Evolutionary conservation across 2,888 invertebrate species (phyloP).

Genomic region (Pollenia griseotomentosa): DNA sequence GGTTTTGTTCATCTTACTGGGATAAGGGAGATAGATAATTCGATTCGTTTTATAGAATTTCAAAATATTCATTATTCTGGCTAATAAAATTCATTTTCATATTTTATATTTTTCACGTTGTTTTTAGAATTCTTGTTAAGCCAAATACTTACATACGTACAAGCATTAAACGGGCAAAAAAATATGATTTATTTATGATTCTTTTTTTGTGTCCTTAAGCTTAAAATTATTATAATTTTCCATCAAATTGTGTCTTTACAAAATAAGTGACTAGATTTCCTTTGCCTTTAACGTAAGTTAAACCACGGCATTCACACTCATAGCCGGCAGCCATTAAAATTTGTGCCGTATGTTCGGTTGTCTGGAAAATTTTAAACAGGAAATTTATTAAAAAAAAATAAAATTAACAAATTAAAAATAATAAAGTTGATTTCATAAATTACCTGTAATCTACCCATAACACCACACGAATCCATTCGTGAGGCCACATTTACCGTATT

Average conservation of each 20-base stretch:
- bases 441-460: conserved; percentile 94
- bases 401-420: conserved; percentile 1
- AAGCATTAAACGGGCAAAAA: conserved; percentile 3
- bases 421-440: neutral
- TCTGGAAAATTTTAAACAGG: conserved; percentile 84
- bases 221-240: conserved; percentile 83
- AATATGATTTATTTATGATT: neutral
- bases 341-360: conserved; percentile 92
- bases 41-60: conserved; percentile 47
- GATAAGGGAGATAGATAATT: conserved; percentile 34
- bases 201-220: conserved; percentile 37
- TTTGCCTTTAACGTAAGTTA: conserved; percentile 97
- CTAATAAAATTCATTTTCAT: conserved; percentile 49
- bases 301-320: conserved; percentile 94
- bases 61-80: conserved; percentile 52
- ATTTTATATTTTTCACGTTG: conserved; percentile 28
- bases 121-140: conserved; percentile 21
- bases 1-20: neutral
- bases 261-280: conserved; percentile 95
- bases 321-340: conserved; percentile 94
- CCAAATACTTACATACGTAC: conserved; percentile 4
- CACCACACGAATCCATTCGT: conserved; percentile 98
- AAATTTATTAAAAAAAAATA: conserved; percentile 6
- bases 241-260: conserved; percentile 93
- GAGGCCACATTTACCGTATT: conserved; percentile 99